These are phyloP conservation scores for Epinotia brunnichana DNA, from an alignment of 2,888 invertebrate species.

Conservation along the genomic window DNA sequence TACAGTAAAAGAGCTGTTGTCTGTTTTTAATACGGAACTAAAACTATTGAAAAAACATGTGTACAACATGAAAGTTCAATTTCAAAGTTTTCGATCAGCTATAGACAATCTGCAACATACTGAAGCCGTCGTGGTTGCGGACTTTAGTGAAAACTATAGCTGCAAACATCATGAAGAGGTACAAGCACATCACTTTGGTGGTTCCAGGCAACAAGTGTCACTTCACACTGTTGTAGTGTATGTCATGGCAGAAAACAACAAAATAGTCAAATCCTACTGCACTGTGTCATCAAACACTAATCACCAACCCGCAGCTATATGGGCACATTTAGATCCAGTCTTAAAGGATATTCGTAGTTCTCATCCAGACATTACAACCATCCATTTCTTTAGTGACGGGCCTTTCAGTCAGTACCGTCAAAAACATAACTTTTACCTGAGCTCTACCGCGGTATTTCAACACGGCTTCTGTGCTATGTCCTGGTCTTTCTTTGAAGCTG, in stretches of 20 bases:
- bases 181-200: slow-evolving; percentile 6
- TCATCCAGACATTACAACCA: slow-evolving; percentile 21
- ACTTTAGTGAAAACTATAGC: slow-evolving; percentile 9
- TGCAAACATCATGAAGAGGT: neutral
- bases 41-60: slow-evolving; percentile 33
- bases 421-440: slow-evolving; percentile 39
- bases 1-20: too few relatives aligned
- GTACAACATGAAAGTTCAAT: slow-evolving; percentile 37
- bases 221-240: neutral
- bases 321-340: slow-evolving; percentile 39
- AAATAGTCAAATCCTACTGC: slow-evolving; percentile 18
- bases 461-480: too few relatives aligned
- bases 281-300: slow-evolving; percentile 31
- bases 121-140: slow-evolving; percentile 25
- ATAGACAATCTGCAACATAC: slow-evolving; percentile 17
- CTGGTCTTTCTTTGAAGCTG: neutral
- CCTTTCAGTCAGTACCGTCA: slow-evolving; percentile 41
- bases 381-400: slow-evolving; percentile 42
- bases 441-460: too few relatives aligned
- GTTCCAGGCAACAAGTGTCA: neutral
- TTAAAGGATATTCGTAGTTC: too few relatives aligned
- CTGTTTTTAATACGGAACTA: too few relatives aligned
- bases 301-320: slow-evolving; percentile 43
- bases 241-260: too few relatives aligned
- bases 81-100: slow-evolving; percentile 13